These are phyloP conservation scores for Galeruca laticollis DNA, from an alignment of 2,888 invertebrate species.

Conservation along the genomic window DNA sequence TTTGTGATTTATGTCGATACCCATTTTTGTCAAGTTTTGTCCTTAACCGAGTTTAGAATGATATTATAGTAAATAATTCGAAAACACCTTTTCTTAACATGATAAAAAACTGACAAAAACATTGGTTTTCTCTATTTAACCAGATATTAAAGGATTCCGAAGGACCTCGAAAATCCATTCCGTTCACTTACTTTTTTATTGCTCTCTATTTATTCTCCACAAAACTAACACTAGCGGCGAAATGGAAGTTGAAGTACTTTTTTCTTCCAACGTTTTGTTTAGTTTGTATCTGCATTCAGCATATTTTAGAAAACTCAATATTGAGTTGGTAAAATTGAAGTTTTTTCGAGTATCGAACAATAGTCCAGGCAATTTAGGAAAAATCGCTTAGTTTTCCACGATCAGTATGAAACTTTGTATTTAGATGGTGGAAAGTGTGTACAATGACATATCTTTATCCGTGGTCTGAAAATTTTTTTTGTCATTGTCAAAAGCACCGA, in stretches of 20 bases:
- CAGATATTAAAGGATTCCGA: conserved; percentile 8
- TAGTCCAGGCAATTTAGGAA: too few relatives aligned
- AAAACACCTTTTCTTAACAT: neutral
- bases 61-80: neutral
- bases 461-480: too few relatives aligned
- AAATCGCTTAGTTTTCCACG: too few relatives aligned
- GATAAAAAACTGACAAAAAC: conserved; percentile 12
- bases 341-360: neutral
- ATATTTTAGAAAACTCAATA: conserved; percentile 1
- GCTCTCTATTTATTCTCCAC: conserved; percentile 18
- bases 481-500: too few relatives aligned
- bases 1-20: conserved; percentile 99
- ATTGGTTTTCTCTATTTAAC: conserved; percentile 18
- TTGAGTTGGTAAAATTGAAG: neutral
- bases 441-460: too few relatives aligned
- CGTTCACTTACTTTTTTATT: conserved; percentile 13
- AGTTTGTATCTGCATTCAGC: neutral
- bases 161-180: conserved; percentile 5
- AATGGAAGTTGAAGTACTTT: neutral
- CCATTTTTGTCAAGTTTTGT: too few relatives aligned
- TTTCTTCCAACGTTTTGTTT: neutral
- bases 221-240: conserved; percentile 1
- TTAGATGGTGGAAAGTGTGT: too few relatives aligned
- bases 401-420: too few relatives aligned
- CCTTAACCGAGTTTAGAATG: too few relatives aligned